phyloP scores from a whole-genome alignment of 2,797 vertebrate species.

The Pogoniulus pusillus region DNA sequence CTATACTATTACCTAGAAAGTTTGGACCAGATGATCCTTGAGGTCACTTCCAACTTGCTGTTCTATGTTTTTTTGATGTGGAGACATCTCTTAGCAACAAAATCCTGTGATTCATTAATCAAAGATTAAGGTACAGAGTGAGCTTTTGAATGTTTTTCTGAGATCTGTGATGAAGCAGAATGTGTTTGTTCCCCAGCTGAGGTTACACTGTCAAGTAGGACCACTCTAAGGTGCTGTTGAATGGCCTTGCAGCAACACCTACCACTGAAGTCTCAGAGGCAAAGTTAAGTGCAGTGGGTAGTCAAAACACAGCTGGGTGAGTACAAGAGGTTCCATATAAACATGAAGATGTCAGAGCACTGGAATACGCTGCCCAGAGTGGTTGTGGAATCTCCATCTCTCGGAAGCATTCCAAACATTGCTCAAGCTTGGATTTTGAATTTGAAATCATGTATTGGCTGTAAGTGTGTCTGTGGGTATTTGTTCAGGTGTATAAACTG shows the following conservation, averaged over 20 bases:
- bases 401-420: too few relatives aligned
- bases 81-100: not conserved
- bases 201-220: not conserved
- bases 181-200: not conserved
- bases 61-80: not conserved
- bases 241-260: not conserved
- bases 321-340: too few relatives aligned
- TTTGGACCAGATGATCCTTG: too few relatives aligned
- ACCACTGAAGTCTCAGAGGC: not conserved
- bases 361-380: too few relatives aligned
- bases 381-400: too few relatives aligned
- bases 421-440: not conserved
- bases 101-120: conserved; percentile 20
- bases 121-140: conserved; percentile 21
- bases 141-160: conserved; percentile 19
- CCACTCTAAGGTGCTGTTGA: not conserved
- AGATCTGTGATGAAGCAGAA: not conserved
- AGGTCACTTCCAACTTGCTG: too few relatives aligned
- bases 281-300: not conserved
- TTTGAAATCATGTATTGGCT: not conserved
- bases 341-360: too few relatives aligned
- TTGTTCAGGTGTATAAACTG: not conserved
- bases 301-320: not conserved
- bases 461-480: accelerated
- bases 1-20: too few relatives aligned